Conservation (phyloP, 2,888 invertebrate species). For the Candidula unifasciata region DNA sequence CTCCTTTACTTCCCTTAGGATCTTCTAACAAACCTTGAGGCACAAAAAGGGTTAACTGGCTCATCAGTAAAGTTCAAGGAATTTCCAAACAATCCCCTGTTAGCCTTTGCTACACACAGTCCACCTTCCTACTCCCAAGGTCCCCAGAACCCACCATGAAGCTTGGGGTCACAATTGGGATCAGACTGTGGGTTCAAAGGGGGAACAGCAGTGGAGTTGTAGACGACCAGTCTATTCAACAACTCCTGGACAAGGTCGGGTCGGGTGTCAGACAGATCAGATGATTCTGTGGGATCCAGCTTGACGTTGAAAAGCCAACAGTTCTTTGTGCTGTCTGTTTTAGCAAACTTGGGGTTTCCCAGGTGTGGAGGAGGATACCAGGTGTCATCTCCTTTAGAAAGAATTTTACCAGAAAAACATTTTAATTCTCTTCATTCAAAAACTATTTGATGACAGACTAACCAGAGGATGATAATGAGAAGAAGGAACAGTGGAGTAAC, state of each 20-base stretch:
- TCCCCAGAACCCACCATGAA: slow-evolving; percentile 74
- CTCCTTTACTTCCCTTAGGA: too few relatives aligned
- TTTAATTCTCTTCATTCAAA: too few relatives aligned
- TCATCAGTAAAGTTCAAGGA: too few relatives aligned
- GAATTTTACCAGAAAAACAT: background rate
- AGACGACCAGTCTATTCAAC: slow-evolving; percentile 64
- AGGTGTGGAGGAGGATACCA: slow-evolving; percentile 42
- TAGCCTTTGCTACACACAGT: background rate
- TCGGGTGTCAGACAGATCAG: slow-evolving; percentile 65
- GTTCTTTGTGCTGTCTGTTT: slow-evolving; percentile 69
- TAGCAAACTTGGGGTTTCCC: background rate
- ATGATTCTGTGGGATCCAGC: slow-evolving; percentile 70
- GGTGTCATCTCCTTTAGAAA: slow-evolving; percentile 38
- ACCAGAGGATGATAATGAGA: too few relatives aligned
- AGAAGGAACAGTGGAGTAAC: too few relatives aligned
- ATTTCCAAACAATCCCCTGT: background rate
- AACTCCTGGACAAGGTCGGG: slow-evolving; percentile 65
- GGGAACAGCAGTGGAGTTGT: slow-evolving; percentile 72
- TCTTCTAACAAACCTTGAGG: too few relatives aligned
- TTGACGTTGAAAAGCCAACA: slow-evolving; percentile 75
- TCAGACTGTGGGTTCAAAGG: slow-evolving; percentile 70
- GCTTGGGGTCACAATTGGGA: slow-evolving; percentile 65
- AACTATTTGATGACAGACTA: too few relatives aligned
- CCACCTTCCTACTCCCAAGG: slow-evolving; percentile 68
- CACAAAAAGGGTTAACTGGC: too few relatives aligned